Base-by-base conservation (phyloP, 2,888 invertebrate genomes). In the Ectemnius cavifrons region DNA sequence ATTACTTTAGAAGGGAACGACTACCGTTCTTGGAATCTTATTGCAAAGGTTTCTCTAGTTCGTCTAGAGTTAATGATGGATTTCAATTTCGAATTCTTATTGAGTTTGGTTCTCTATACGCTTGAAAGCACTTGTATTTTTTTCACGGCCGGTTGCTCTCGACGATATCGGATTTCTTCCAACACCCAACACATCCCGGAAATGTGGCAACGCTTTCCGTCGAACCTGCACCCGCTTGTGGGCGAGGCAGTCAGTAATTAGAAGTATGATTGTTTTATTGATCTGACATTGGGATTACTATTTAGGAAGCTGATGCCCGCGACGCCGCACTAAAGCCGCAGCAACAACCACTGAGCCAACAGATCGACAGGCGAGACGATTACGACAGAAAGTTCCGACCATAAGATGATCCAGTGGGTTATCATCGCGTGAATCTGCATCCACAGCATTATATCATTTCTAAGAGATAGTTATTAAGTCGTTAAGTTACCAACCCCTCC, bases 231-330 rank as follows among this genome's bases (percentile, higher is more conserved):
- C 37, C 8, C 8, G 4, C 8, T 37, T 37, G 8, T 4, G 6
- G 11, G 1, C 37, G 37, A 37, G 37, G 1, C 11, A 6, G 37
- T 11, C 37, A 11, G 37, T 37, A 37, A 52, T 52, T 52, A 52
- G 16, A n/a, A 52, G 52, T 47, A 23, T 23, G 16, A 52, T 16
- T 14, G 5, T 52, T 14, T 52, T 4, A 52, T 52, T 52, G 16
- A 52, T 52, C 13, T 4, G 58, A 67, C 37, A 20, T 62, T 52
- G 11, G 23, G 14, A 27, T 63, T 52, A 23, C 8, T 16, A 52
- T 73, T 0, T 16, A 94, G 94, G 94, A 94, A 83, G 93, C 93
- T 61, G 92, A 90, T 23, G 94, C 92, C 0, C 84, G 93, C 27
- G 94, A 94, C 86, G 91, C 92, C 16, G 87, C 89, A 0, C 84